phyloP scores from a whole-genome alignment of 64 coral and sea anemone genomes.

The Montipora foliosa region DNA sequence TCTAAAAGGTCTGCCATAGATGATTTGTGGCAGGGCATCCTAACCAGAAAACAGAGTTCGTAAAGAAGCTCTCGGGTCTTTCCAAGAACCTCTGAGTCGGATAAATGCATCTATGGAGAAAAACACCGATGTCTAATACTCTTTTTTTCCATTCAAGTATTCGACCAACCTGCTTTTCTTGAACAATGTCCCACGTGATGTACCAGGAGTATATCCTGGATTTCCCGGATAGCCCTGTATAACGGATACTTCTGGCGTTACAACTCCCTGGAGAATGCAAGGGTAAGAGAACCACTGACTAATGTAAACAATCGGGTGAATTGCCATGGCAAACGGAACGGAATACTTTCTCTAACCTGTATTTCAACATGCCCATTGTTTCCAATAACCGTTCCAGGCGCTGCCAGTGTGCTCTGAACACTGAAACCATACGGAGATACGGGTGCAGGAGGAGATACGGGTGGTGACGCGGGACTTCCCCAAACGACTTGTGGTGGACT shows the following conservation, averaged over 20 bases:
- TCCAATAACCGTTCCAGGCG: slow-evolving; percentile 13
- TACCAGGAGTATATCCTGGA: neutral
- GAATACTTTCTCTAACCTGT: neutral
- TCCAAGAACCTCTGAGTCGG: too few relatives aligned
- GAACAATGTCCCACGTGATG: neutral
- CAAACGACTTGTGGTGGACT: slow-evolving; percentile 8
- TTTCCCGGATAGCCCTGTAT: slow-evolving; percentile 4
- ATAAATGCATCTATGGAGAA: too few relatives aligned
- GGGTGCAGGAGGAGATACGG: neutral
- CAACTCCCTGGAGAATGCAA: slow-evolving; percentile 28
- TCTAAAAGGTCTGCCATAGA: too few relatives aligned
- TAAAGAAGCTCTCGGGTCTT: too few relatives aligned
- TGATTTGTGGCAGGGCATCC: too few relatives aligned
- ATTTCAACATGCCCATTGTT: slow-evolving; percentile 25
- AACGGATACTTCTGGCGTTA: slow-evolving; percentile 27
- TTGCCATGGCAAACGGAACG: neutral
- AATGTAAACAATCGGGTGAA: neutral
- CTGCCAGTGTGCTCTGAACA: slow-evolving; percentile 38
- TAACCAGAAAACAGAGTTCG: too few relatives aligned
- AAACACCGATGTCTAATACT: too few relatives aligned
- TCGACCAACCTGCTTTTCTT: slow-evolving; percentile 34
- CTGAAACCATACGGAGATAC: neutral
- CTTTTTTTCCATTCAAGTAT: too few relatives aligned
- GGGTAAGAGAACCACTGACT: neutral
- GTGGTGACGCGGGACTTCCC: neutral